These are phyloP conservation scores for Vulpes vulpes DNA, from an alignment of 2,113 vertebrate genomes.

Conservation along the genomic window DNA sequence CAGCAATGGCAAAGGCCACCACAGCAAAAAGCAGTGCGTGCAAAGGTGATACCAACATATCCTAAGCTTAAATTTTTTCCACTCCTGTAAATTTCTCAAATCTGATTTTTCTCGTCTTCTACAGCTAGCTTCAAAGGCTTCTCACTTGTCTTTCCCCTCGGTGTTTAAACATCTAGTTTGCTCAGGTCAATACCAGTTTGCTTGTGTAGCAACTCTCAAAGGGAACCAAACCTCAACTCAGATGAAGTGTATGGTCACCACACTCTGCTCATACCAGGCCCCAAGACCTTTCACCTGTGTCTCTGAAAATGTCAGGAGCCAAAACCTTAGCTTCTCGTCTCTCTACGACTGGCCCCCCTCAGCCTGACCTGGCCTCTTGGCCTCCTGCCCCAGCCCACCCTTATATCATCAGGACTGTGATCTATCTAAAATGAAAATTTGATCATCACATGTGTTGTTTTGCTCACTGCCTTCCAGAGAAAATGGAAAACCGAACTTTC, in stretches of 20 bases:
- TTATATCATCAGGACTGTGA: not conserved
- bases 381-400: no score
- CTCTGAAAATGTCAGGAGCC: not conserved
- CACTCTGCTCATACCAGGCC: not conserved
- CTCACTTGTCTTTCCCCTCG: accelerated
- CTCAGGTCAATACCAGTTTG: not conserved
- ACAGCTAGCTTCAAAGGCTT: not conserved
- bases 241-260: not conserved
- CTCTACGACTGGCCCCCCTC: not conserved
- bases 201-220: not conserved
- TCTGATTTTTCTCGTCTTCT: not conserved
- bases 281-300: not conserved
- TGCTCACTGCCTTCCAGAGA: not conserved
- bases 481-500: not conserved
- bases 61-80: not conserved
- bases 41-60: not conserved
- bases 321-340: not conserved
- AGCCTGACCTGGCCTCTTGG: not conserved
- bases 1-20: accelerated
- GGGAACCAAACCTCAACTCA: not conserved
- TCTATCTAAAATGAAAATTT: not conserved
- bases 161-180: not conserved
- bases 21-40: not conserved
- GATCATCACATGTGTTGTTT: not conserved
- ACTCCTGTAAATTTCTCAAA: not conserved